Evolutionary conservation across 2,888 invertebrate species (phyloP).

Genomic region (Platycheirus albimanus): DNA sequence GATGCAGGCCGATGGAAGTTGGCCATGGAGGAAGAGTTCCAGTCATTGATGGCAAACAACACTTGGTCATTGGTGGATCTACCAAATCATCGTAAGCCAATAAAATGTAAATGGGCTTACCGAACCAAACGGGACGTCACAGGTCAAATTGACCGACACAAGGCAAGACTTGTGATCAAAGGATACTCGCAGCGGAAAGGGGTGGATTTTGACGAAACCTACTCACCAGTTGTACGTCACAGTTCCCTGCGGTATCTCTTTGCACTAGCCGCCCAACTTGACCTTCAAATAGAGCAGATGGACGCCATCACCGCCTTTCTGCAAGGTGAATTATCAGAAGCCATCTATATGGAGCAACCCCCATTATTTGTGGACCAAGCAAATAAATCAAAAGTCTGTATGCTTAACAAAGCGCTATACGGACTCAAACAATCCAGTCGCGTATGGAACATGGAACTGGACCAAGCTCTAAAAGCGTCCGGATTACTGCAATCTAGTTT

Average conservation of each 20-base stretch:
- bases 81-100: not conserved
- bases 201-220: too few relatives aligned
- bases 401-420: not conserved
- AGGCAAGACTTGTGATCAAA: conserved; percentile 6
- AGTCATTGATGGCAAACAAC: too few relatives aligned
- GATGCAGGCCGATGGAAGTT: conserved; percentile 3
- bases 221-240: too few relatives aligned
- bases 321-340: conserved; percentile 20
- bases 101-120: conserved; percentile 25
- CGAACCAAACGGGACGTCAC: too few relatives aligned
- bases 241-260: too few relatives aligned
- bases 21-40: too few relatives aligned
- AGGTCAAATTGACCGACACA: conserved; percentile 21
- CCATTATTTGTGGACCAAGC: conserved; percentile 14
- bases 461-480: conserved; percentile 2
- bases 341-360: conserved; percentile 10
- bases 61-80: conserved; percentile 34
- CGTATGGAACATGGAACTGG: too few relatives aligned
- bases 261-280: too few relatives aligned
- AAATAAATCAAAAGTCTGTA: not conserved
- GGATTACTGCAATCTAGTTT: conserved; percentile 2
- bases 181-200: too few relatives aligned
- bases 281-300: too few relatives aligned
- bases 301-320: conserved; percentile 38
- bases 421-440: too few relatives aligned